A percentile compares a stretch with the other conserved stretches of the same genome.
phyloP scores from a whole-genome alignment of 1,140 invertebrate genomes.

The Drosophila virilis region DNA sequence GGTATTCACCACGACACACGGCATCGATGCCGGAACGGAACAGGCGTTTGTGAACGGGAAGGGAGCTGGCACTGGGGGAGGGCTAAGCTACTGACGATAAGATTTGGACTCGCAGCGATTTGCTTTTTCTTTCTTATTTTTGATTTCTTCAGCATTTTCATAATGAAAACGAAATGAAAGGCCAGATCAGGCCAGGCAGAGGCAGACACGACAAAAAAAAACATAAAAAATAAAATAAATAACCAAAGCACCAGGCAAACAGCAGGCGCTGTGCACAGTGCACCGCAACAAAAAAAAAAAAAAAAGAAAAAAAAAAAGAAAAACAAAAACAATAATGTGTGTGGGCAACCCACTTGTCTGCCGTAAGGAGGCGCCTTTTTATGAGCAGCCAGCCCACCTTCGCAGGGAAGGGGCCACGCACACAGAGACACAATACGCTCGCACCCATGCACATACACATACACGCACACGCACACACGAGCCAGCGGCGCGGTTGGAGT shows the following conservation, averaged over 20 bases:
- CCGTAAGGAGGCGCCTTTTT: conserved; percentile 33
- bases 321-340: conserved; percentile 14
- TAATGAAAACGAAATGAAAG: conserved; percentile 25
- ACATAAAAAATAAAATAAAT: not conserved
- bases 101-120: conserved; percentile 37
- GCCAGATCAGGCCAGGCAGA: conserved; percentile 1
- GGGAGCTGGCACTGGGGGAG: too few species aligned
- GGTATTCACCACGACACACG: conserved; percentile 32
- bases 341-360: conserved; percentile 21
- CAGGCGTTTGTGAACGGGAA: not conserved
- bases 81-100: conserved; percentile 28
- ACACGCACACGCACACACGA: conserved; percentile 10
- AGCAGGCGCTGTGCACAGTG: conserved; percentile 3
- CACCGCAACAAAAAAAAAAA: not conserved
- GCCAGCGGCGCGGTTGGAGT: conserved; percentile 39
- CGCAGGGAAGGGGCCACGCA: conserved; percentile 27
- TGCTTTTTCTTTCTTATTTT: conserved; percentile 11
- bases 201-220: conserved; percentile 8
- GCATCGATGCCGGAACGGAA: conserved; percentile 20
- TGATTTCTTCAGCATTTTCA: conserved; percentile 30
- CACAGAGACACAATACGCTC: conserved; percentile 11
- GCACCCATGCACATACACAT: conserved; percentile 9
- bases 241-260: not conserved
- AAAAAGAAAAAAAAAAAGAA: not conserved
- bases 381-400: conserved; percentile 27